Base-by-base conservation (phyloP, 2,113 vertebrate genomes). In the Motacilla tschutschensis region DNA sequence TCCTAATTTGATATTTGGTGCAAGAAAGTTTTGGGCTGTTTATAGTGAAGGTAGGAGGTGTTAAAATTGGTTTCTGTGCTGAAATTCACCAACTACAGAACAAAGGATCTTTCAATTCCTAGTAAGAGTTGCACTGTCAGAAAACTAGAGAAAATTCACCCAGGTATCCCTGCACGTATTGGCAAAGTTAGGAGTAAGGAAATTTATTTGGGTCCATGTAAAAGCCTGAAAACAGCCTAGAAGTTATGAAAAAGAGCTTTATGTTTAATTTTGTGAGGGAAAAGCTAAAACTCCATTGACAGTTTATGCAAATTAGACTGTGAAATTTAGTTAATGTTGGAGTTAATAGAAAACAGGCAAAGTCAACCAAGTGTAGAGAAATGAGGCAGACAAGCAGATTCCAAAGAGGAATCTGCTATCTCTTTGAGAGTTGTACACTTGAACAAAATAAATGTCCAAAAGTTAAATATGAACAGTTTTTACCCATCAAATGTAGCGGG, bases 11-110 rank as follows among this genome's bases (percentile, higher is more conserved):
- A 22, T 83, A 74, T 17, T 35, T 62, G 51, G 14, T 57, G 28
- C 8, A 77, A 65, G 46, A 79, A 74, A 73, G 16, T 65, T 80
- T 74, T 78, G 51, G 31, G 43, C 60, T 81, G 47, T 62, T 86
- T 88, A 60, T 83, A 70, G 62, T 53, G 28, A 81, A 86, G 48
- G 85, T 92, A 81, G 82, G 85, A 83, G 60, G 85, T 70, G 47
- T 66, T 83, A 86, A 86, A 83, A 86, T 57, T 54, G 19, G 29
- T 81, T 78, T 85, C 47, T 82, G 16, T 63, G 40, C 36, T 71
- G 64, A 82, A 79, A 85, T 15, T 66, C 57, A 48, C n/a, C 7
- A 16, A 54, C 35, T 50, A 75, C 15, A 75, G 44, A 79, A 87
- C 66, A 87, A 80, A 93, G 38, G 51, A 66, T 58, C 50, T 88